These are phyloP conservation scores for Papilio helenus DNA, from an alignment of 1,140 invertebrate species.

Conservation along the genomic window DNA sequence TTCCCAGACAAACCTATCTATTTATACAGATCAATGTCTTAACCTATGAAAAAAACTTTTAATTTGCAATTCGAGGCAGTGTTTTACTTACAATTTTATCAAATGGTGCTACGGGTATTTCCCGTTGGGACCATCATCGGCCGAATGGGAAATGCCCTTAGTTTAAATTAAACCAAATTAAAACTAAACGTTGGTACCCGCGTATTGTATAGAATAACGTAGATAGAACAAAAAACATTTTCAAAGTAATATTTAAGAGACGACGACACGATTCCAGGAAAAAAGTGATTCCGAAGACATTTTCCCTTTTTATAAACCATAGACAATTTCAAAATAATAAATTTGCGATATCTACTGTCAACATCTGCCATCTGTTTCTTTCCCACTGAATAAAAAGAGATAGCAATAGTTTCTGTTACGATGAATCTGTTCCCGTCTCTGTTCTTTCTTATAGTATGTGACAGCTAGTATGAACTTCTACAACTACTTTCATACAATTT, in stretches of 20 bases:
- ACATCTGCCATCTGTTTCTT: no score
- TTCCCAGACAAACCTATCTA: no score
- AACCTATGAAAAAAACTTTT: background rate
- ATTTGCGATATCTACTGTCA: no score
- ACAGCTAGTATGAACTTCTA: no score
- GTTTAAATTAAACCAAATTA: background rate
- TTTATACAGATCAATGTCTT: background rate
- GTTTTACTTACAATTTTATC: background rate
- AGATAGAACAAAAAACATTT: background rate
- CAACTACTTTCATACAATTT: background rate
- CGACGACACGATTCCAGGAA: no score
- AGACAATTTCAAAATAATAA: no score
- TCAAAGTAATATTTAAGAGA: no score
- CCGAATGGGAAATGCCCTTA: no score
- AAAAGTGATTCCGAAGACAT: background rate
- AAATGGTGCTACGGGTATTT: background rate
- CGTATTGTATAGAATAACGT: background rate
- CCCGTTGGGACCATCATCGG: no score
- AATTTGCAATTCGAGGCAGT: constrained; percentile 20
- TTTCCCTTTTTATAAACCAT: background rate
- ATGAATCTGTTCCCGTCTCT: no score
- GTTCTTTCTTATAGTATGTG: no score
- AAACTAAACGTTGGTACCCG: background rate
- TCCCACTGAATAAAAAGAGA: background rate
- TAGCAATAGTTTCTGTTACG: background rate